Conservation (phyloP, 2,888 invertebrate genomes). For the Patella depressa region DNA sequence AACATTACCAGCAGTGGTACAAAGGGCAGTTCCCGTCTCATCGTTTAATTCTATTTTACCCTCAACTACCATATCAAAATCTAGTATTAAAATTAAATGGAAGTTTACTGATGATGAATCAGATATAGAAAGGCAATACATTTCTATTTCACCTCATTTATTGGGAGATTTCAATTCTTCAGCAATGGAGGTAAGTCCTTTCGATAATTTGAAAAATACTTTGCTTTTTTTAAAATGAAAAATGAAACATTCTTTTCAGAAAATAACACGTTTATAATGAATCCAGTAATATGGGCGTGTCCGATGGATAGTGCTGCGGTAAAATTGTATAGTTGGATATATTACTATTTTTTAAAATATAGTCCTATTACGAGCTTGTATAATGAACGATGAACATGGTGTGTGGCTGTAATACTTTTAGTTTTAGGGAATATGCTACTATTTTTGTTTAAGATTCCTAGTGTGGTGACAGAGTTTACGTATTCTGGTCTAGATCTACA, state of each 20-base stretch:
- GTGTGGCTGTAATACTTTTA: too few species aligned
- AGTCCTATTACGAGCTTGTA: too few species aligned
- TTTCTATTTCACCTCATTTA: conserved; percentile 30
- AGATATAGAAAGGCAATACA: conserved; percentile 21
- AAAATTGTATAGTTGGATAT: too few species aligned
- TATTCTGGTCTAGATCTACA: conserved; percentile 22
- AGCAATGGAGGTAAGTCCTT: conserved; percentile 16
- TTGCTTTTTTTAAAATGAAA: too few species aligned
- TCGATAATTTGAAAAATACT: too few species aligned
- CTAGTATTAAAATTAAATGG: conserved; percentile 27
- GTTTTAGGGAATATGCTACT: background rate
- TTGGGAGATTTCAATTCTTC: conserved; percentile 22
- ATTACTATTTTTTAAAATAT: too few species aligned
- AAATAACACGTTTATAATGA: too few species aligned
- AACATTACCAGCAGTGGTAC: conserved; percentile 32
- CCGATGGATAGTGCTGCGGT: too few species aligned
- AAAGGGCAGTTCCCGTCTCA: conserved; percentile 14
- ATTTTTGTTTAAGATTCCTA: background rate
- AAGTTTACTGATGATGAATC: conserved; percentile 27
- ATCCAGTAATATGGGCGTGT: too few species aligned
- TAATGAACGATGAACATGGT: too few species aligned
- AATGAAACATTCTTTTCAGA: too few species aligned
- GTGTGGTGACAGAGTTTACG: background rate
- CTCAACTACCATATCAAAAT: conserved; percentile 17
- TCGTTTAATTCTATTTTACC: conserved; percentile 27